Percentiles rank a stretch among this genome's conserved stretches.
Evolutionary conservation across 2,797 vertebrate genomes (phyloP).

Genomic region (Ispidina lecontei): DNA sequence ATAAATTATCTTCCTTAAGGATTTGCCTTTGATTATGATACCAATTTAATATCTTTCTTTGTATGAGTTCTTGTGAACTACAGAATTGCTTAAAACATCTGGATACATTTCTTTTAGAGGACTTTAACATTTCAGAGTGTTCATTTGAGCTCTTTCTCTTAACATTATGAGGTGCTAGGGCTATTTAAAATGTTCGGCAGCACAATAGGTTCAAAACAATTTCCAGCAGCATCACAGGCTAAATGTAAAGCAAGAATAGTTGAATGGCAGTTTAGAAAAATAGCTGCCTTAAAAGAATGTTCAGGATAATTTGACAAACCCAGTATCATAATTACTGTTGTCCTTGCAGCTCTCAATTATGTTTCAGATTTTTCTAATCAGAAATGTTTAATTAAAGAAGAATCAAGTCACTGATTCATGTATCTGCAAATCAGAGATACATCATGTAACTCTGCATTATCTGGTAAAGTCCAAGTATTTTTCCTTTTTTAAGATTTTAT

Average conservation of each 20-base stretch:
- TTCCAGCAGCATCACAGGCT: background rate
- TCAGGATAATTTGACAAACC: background rate
- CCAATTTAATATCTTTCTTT: background rate
- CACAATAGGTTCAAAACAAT: slow-evolving; percentile 1
- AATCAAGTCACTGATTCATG: background rate
- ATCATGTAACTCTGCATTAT: background rate
- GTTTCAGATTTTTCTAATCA: background rate
- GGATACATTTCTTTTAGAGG: background rate
- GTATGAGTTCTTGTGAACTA: background rate
- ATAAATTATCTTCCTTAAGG: slow-evolving; percentile 26
- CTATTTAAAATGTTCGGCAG: background rate
- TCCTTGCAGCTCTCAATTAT: background rate
- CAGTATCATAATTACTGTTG: background rate
- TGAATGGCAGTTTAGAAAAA: slow-evolving; percentile 21
- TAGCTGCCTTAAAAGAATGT: background rate
- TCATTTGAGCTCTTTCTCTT: background rate
- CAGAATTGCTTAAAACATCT: background rate
- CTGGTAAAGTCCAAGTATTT: background rate
- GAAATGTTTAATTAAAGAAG: slow-evolving; percentile 6
- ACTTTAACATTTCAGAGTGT: background rate
- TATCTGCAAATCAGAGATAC: slow-evolving; percentile 5
- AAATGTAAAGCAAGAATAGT: background rate
- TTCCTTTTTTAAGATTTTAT: background rate
- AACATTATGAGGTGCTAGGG: background rate
- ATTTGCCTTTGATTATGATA: slow-evolving; percentile 37